Evolutionary conservation across 2,113 vertebrate species (phyloP).

Genomic region (Ptilonorhynchus violaceus): DNA sequence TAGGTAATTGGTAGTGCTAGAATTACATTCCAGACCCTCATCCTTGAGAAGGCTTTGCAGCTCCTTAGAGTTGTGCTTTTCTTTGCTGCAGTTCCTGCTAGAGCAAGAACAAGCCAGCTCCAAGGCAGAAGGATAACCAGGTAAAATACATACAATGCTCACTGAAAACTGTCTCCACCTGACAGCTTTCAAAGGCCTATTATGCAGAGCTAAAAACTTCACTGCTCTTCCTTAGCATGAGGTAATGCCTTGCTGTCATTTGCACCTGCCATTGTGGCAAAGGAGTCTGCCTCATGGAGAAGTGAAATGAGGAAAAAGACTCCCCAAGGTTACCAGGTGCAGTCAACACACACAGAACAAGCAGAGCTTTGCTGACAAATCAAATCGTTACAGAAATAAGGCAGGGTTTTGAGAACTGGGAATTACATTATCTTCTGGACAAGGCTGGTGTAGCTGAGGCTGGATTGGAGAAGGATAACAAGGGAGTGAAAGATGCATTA

Average conservation of each 20-base stretch:
- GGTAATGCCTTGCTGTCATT: background rate
- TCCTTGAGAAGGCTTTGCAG: background rate
- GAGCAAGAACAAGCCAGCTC: background rate
- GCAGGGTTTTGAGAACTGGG: background rate
- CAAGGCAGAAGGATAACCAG: background rate
- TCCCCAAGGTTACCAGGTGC: background rate
- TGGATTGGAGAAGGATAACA: background rate
- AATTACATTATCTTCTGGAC: background rate
- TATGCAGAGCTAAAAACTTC: background rate
- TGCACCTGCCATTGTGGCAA: background rate
- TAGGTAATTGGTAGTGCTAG: background rate
- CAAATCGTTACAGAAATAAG: background rate
- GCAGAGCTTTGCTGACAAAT: background rate
- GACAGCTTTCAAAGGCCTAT: background rate
- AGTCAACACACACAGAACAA: background rate
- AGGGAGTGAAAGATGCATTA: background rate
- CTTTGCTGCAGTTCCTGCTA: background rate
- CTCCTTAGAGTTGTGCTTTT: background rate
- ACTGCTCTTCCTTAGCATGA: background rate
- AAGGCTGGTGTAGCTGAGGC: background rate
- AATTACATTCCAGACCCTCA: background rate
- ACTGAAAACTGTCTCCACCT: background rate
- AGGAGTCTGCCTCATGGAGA: background rate
- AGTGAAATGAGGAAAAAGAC: background rate
- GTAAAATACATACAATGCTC: background rate